A percentile compares a stretch with the other conserved stretches of the same genome.
Conservation (phyloP, 2,113 vertebrate species). For the Amazona guildingii region DNA sequence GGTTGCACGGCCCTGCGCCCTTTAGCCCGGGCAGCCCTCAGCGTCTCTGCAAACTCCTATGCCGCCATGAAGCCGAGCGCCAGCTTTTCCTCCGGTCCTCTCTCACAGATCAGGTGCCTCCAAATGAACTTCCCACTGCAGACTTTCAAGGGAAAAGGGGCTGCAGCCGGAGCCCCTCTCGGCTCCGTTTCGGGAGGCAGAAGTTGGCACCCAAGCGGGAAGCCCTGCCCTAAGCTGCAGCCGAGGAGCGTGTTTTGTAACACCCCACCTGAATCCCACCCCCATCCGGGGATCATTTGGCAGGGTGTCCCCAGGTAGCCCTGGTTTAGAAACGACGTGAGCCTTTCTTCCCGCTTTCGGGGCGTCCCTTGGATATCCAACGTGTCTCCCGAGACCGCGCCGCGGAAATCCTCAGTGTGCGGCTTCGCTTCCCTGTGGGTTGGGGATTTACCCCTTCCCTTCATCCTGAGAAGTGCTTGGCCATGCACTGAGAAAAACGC, state of each 20-base stretch:
- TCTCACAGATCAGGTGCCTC: not conserved
- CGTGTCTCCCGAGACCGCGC: not conserved
- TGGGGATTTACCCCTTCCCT: not conserved
- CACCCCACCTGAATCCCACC: no score
- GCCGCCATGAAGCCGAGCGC: not conserved
- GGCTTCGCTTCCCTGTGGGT: not conserved
- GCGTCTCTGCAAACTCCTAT: not conserved
- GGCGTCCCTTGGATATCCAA: not conserved
- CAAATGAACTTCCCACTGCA: not conserved
- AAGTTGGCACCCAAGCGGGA: not conserved
- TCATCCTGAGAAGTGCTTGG: not conserved
- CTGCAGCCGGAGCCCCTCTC: not conserved
- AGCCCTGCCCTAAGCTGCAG: not conserved
- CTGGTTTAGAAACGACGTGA: not conserved
- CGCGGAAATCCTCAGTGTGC: fast-evolving
- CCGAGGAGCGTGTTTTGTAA: not conserved
- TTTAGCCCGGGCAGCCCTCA: not conserved
- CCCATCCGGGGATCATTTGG: not conserved
- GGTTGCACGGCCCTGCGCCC: not conserved
- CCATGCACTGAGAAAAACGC: not conserved
- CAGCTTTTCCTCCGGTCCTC: not conserved
- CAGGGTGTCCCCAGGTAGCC: not conserved
- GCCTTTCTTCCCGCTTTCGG: not conserved
- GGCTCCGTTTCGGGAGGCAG: not conserved
- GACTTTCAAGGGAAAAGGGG: not conserved